A percentile compares a stretch with the other conserved stretches of the same genome.
These are phyloP conservation scores for Cololabis saira DNA, from an alignment of 2,113 vertebrate genomes.

Conservation along the genomic window DNA sequence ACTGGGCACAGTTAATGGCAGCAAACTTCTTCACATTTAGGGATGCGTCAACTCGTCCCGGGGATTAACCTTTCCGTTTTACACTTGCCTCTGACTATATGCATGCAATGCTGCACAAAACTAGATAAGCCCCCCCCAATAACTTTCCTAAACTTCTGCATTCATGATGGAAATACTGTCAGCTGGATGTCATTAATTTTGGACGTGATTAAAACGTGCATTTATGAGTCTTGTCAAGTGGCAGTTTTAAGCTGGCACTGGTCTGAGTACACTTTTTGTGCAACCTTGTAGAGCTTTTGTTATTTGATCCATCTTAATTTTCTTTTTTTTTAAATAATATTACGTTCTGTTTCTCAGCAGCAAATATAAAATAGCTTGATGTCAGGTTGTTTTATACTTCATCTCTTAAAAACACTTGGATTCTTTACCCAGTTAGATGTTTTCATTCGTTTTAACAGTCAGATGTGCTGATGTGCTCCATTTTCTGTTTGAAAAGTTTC, in stretches of 20 bases:
- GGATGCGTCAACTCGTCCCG: conserved; percentile 66
- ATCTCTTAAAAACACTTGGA: conserved; percentile 5
- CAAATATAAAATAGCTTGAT: neutral
- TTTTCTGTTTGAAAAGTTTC: conserved; percentile 43
- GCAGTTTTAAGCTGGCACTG: conserved; percentile 48
- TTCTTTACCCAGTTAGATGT: conserved; percentile 6
- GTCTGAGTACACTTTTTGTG: conserved; percentile 29
- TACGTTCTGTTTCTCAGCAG: neutral
- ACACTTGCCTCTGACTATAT: conserved; percentile 60
- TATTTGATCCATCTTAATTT: neutral
- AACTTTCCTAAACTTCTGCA: conserved; percentile 74
- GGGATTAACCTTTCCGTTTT: conserved; percentile 72
- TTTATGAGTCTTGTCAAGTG: conserved; percentile 66
- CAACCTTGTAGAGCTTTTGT: conserved; percentile 24
- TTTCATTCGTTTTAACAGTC: conserved; percentile 20
- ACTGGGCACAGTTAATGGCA: conserved; percentile 73
- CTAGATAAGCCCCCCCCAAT: conserved; percentile 65
- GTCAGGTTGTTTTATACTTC: neutral
- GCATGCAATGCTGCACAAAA: conserved; percentile 63
- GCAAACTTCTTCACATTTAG: conserved; percentile 60
- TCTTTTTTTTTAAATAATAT: neutral
- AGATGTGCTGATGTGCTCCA: conserved; percentile 12
- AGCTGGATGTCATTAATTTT: conserved; percentile 72
- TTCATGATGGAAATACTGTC: conserved; percentile 80
- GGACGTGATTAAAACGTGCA: conserved; percentile 71